A percentile compares a stretch with the other conserved stretches of the same genome.
Evolutionary conservation across 2,113 vertebrate genomes (phyloP).

Genomic region (Agapornis roseicollis): DNA sequence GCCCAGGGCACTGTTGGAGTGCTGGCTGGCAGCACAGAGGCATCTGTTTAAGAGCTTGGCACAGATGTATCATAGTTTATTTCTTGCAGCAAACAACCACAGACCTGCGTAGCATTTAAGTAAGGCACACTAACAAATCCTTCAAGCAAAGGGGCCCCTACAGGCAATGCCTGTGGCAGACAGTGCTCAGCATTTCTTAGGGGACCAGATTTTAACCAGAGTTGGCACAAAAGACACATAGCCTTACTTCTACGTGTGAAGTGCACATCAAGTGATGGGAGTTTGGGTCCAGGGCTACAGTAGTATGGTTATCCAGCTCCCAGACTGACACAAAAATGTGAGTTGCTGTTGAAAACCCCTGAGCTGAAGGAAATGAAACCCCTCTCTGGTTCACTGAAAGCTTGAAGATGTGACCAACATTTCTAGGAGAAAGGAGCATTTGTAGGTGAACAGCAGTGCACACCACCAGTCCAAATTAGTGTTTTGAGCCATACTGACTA

Average conservation of each 20-base stretch:
- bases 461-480: neutral
- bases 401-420: neutral
- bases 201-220: neutral
- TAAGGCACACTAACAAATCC: neutral
- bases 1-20: neutral
- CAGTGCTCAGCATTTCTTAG: neutral
- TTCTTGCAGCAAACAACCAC: neutral
- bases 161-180: neutral
- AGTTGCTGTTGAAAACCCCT: neutral
- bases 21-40: neutral
- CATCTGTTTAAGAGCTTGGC: neutral
- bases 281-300: neutral
- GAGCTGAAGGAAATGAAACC: neutral
- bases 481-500: neutral
- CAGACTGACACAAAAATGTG: neutral
- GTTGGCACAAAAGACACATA: neutral
- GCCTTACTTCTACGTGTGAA: neutral
- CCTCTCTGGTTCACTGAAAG: neutral
- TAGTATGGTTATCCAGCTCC: neutral
- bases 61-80: neutral
- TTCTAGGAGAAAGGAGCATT: neutral
- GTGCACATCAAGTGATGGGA: neutral
- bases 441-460: neutral
- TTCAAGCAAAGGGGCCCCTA: neutral
- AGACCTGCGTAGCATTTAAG: neutral